Base-by-base conservation (phyloP, 2,797 vertebrate genomes). In the Syngnathus rostellatus region DNA sequence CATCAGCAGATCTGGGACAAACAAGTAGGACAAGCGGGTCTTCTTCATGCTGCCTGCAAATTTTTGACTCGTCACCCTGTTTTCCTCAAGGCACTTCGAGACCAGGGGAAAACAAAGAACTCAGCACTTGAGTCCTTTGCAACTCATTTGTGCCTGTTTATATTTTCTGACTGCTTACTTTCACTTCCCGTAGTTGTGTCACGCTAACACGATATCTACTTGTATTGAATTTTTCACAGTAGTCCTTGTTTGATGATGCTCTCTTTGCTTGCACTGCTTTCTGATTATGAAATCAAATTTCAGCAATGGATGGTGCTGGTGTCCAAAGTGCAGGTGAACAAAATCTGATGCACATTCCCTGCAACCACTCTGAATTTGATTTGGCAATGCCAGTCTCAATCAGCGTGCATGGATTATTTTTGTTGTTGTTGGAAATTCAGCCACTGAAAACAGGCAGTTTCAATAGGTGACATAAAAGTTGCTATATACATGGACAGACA, bases 1-100 rank as follows among this genome's bases (percentile, higher is more conserved):
- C 77, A 83, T 88, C 85, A 87, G 84, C 83, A 87, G 78, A 89
- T 89, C 80, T 87, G 81, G 85, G 87, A 87, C 86, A 88, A 88
- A 85, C 79, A 86, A 87, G 77, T 86, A 83, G 86, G 85, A 84
- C 82, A 77, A 58, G 68, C 69, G 68, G 74, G 68, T 78, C 72
- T 77, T 81, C 74, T 78, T 81, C 74, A 76, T 72, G 71, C 64
- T 63, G 73, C 69, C 81, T 80, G 75, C 71, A 77, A 64, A 73
- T 79, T 62, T 58, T 38, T 38, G 31, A 58, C 55, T 17, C 16
- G 55, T 58, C 55, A 58, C 55, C 55, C 55, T 14, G 31, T 17
- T 58, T 58, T 58, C 55, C 55, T 58, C 17, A 37, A 37, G 31
- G 55, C 55, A 8, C 38, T 37, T 14, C 55, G 7, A 38, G 55